phyloP scores from a whole-genome alignment of 2,113 vertebrate species.

The Hippotragus niger region DNA sequence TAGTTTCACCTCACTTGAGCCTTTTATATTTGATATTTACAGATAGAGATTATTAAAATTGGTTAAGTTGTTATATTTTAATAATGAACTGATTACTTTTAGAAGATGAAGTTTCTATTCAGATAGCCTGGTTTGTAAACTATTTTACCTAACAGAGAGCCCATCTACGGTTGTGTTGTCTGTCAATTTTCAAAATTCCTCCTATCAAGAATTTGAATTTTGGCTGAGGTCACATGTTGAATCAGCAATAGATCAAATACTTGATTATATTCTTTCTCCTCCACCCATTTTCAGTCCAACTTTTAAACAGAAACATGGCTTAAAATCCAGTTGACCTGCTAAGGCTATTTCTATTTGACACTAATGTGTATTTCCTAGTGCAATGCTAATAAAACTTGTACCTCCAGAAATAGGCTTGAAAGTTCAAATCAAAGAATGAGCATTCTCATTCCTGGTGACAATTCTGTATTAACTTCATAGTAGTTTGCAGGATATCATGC shows the following conservation, averaged over 20 bases:
- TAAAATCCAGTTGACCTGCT: not conserved
- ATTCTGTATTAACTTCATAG: constrained; percentile 46
- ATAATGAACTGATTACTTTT: not conserved
- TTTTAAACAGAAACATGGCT: constrained; percentile 18
- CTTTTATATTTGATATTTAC: not conserved
- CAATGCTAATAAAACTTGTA: not conserved
- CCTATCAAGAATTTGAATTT: not conserved
- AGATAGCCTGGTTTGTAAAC: not conserved
- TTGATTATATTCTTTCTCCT: not conserved
- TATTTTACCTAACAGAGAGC: not conserved
- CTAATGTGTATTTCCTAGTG: not conserved
- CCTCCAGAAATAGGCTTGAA: constrained; percentile 23
- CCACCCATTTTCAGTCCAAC: not conserved
- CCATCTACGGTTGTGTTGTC: not conserved
- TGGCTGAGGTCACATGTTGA: not conserved
- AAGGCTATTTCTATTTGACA: not conserved
- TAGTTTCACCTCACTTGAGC: not conserved
- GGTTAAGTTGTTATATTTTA: not conserved
- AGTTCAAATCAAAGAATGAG: constrained; percentile 48
- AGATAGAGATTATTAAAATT: not conserved
- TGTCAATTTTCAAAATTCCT: not conserved
- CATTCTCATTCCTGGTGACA: constrained; percentile 24
- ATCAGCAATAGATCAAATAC: not conserved
- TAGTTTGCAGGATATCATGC: not conserved
- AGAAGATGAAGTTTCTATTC: not conserved